Percentiles rank a stretch among this genome's conserved stretches.
These are phyloP conservation scores for Syrmaticus mikado DNA, from an alignment of 2,113 vertebrate genomes.

Conservation along the genomic window DNA sequence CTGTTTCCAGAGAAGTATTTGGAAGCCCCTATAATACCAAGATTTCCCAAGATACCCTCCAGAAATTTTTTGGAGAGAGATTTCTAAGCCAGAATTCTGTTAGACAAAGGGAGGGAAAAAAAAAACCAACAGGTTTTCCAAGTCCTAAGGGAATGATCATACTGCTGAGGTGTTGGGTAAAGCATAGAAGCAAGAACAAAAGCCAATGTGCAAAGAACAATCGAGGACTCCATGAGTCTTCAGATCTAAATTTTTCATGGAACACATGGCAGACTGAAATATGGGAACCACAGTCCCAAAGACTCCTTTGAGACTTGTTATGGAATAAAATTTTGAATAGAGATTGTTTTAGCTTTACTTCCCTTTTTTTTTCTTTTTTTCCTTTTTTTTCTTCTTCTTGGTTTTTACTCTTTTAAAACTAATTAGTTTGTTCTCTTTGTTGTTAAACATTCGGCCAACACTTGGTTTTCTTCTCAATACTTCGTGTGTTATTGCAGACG, in stretches of 20 bases:
- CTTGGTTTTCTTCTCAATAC: constrained; percentile 1
- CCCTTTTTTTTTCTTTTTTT: neutral
- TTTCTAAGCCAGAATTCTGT: neutral
- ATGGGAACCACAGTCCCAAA: neutral
- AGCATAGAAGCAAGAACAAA: neutral
- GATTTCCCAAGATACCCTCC: neutral
- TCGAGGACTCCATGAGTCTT: neutral
- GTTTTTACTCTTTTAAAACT: neutral
- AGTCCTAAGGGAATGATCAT: neutral
- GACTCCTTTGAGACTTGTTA: neutral
- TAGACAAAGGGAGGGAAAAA: neutral
- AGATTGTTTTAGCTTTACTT: constrained; percentile 9
- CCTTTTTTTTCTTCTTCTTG: neutral
- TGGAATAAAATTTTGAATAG: constrained; percentile 1
- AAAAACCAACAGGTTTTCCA: neutral
- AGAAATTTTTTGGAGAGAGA: neutral
- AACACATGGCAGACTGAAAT: neutral
- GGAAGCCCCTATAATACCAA: neutral
- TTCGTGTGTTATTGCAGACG: neutral
- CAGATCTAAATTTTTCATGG: neutral
- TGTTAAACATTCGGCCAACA: neutral
- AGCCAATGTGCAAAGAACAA: neutral
- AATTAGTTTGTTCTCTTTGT: neutral
- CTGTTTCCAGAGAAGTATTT: neutral
- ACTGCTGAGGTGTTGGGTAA: neutral